Base-by-base conservation (phyloP, 1,140 invertebrate species). In the Mycetomoellerius zeteki region DNA sequence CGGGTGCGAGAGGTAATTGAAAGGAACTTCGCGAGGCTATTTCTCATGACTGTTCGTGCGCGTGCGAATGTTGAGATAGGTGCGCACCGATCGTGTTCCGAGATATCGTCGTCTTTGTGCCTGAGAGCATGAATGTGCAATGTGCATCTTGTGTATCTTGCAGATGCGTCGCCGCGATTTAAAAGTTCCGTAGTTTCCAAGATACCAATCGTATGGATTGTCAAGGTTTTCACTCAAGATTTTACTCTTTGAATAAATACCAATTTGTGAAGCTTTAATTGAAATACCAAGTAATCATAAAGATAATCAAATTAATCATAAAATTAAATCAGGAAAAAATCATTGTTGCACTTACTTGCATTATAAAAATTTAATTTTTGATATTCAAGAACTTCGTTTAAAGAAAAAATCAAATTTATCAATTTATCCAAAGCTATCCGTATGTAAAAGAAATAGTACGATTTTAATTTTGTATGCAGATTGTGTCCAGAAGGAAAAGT, bases 1-100 rank as follows among this genome's bases (percentile, higher is more conserved):
- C 58, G 58, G 19, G 24, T 64, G 43, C 43, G 6, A 65, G 19
- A 78, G 76, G 24, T 78, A 78, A 65, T 65, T 65, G 60, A 65
- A 78, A 65, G 24, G 3, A 30, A n/a, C 12, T 27, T 75, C 37
- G 19, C 24, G 54, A 64, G n/a, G 21, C 24, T 43, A 0, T n/a
- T 64, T n/a, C 54, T 30, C 37, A 21, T 43, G 6, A 50, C 24
- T 27, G 27, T 24, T 16, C 16, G n/a, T 60, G 6, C 37, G 21
- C 65, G 37, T 43, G n/a, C 0, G 65, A 69, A 69, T 14, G n/a
- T 6, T 14, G 21, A 50, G 37, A 69, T 69, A 5, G 7, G 24
- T 33, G 14, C 33, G 33, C 33, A 43, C 33, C 37, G 37, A 43
- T 14, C 3, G 19, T 19, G 30, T 33, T 37, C 16, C 56, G 21